These are phyloP conservation scores for Remorina albescens DNA, from an alignment of 2,797 vertebrate genomes.

Conservation along the genomic window DNA sequence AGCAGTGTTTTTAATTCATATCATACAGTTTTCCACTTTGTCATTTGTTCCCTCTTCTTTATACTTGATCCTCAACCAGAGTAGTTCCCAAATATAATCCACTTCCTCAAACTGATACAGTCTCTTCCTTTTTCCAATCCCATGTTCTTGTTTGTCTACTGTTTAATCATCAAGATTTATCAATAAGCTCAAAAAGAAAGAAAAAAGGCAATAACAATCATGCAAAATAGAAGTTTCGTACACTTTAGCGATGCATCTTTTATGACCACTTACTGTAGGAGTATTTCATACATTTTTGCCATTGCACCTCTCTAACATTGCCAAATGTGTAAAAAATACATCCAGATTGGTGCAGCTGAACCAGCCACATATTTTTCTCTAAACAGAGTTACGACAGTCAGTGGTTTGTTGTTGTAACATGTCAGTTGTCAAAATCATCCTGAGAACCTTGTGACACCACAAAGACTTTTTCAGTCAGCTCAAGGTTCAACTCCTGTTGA, in stretches of 20 bases:
- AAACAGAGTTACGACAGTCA: neutral
- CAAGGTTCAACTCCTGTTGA: neutral
- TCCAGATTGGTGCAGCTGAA: neutral
- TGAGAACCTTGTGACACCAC: neutral
- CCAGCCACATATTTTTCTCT: neutral
- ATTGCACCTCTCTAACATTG: neutral
- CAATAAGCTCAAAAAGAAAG: neutral
- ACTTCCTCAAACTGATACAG: conserved; percentile 40
- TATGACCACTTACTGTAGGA: neutral
- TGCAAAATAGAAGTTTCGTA: neutral
- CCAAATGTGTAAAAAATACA: neutral
- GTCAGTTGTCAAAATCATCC: neutral
- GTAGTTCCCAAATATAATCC: conserved; percentile 39
- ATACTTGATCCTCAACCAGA: conserved; percentile 23
- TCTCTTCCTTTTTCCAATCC: conserved; percentile 62
- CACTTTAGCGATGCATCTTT: neutral
- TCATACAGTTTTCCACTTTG: neutral
- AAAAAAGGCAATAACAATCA: neutral
- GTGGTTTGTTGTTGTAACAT: neutral
- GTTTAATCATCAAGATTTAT: conserved; percentile 11
- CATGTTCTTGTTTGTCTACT: conserved; percentile 22
- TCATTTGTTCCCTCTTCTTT: neutral
- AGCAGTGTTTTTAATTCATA: neutral
- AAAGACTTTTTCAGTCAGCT: neutral
- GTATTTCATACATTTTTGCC: no score